phyloP scores from a whole-genome alignment of 2,797 vertebrate species.

The Tenualosa thibaudeaui region DNA sequence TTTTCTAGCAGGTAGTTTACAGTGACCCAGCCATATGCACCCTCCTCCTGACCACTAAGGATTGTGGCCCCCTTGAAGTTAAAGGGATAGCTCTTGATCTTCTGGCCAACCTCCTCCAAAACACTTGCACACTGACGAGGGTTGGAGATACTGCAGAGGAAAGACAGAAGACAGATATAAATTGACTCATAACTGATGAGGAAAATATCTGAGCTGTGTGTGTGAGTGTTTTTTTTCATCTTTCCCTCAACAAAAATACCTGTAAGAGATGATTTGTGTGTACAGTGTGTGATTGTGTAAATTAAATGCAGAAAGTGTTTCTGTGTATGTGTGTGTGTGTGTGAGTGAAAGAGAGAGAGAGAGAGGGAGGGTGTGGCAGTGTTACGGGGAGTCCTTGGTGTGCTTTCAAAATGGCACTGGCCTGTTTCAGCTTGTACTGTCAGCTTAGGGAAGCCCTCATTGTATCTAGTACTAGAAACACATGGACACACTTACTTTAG shows the following conservation, averaged over 20 bases:
- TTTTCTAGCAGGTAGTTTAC: conserved; percentile 86
- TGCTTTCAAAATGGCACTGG: background rate
- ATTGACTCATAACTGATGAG: background rate
- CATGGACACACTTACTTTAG: conserved; percentile 66
- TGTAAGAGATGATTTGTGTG: background rate
- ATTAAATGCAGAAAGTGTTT: background rate
- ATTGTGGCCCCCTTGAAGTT: conserved; percentile 79
- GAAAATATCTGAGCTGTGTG: background rate
- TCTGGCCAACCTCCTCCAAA: conserved; percentile 71
- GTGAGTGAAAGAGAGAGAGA: no score
- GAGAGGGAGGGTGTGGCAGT: background rate
- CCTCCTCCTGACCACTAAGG: conserved; percentile 82
- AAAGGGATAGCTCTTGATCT: conserved; percentile 78
- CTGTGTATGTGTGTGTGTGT: background rate
- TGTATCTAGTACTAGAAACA: background rate
- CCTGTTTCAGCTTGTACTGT: background rate
- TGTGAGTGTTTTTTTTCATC: background rate
- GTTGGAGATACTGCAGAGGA: conserved; percentile 58
- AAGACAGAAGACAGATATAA: background rate
- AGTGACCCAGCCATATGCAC: conserved; percentile 88
- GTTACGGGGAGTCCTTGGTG: background rate
- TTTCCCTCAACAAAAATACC: background rate
- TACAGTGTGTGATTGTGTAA: background rate
- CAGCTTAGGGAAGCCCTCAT: background rate
- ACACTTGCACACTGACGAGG: conserved; percentile 62